A percentile compares a stretch with the other conserved stretches of the same genome.
Evolutionary conservation across 2,113 vertebrate species (phyloP).

Genomic region (Paradisaea rubra): DNA sequence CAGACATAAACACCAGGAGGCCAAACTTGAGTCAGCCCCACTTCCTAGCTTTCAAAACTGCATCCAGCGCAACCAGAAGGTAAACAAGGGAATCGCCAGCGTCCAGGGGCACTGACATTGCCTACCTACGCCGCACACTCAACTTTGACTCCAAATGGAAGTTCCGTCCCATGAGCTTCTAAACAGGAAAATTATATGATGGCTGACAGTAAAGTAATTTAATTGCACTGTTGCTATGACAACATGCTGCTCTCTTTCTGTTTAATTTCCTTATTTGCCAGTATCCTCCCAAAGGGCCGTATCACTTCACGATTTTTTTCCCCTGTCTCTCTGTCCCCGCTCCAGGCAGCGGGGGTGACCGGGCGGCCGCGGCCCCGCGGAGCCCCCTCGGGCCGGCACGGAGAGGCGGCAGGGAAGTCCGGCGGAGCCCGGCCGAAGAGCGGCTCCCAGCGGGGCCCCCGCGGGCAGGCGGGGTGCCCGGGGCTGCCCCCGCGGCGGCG

Average conservation of each 20-base stretch:
- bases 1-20: neutral
- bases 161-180: conserved; percentile 77
- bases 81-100: neutral
- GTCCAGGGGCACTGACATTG: neutral
- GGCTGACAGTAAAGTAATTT: conserved; percentile 90
- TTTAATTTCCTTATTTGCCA: conserved; percentile 86
- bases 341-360: neutral
- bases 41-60: neutral
- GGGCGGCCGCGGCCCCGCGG: neutral
- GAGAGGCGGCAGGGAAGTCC: neutral
- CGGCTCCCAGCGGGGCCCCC: neutral
- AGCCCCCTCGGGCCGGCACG: neutral
- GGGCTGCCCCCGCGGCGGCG: neutral
- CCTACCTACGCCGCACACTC: neutral
- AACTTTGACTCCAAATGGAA: conserved; percentile 75
- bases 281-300: conserved; percentile 72
- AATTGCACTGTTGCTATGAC: conserved; percentile 87
- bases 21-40: neutral
- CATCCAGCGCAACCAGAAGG: neutral
- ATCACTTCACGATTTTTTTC: neutral
- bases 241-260: conserved; percentile 84
- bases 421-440: neutral
- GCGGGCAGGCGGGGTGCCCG: no score
- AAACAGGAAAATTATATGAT: conserved; percentile 84
- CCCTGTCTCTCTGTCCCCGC: fast-evolving